A percentile compares a stretch with the other conserved stretches of the same genome.
Evolutionary conservation across 1,140 invertebrate species (phyloP).

Genomic region (Diachasma alloeum): DNA sequence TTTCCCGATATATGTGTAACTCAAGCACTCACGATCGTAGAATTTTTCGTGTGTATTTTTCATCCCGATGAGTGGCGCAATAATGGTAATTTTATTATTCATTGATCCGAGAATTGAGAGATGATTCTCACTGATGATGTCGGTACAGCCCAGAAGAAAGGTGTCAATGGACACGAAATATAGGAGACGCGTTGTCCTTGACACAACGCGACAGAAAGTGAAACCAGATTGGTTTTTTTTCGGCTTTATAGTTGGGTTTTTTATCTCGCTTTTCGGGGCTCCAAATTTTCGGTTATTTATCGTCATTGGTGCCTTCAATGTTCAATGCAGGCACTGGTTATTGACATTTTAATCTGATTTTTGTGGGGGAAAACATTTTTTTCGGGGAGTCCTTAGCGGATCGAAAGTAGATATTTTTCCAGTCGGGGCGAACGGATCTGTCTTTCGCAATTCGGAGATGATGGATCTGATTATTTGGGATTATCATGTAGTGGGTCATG

Average conservation of each 20-base stretch:
- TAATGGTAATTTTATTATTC: background rate
- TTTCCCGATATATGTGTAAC: background rate
- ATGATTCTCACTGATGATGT: background rate
- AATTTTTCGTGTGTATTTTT: background rate
- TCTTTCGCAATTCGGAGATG: background rate
- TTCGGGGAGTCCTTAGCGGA: background rate
- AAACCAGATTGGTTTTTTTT: conserved; percentile 20
- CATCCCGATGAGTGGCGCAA: background rate
- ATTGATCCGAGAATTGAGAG: background rate
- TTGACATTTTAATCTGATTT: too few relatives aligned
- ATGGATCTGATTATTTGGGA: background rate
- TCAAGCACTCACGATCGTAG: background rate
- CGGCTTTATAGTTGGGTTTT: conserved; percentile 11
- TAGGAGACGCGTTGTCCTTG: conserved; percentile 27
- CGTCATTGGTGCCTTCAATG: too few relatives aligned
- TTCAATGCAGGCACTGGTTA: too few relatives aligned
- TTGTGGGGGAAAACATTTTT: background rate
- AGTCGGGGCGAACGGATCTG: background rate
- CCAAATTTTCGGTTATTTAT: background rate
- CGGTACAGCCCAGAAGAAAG: background rate
- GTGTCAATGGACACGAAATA: background rate
- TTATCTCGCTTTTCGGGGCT: too few relatives aligned
- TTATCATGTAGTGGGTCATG: background rate
- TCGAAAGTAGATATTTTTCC: background rate
- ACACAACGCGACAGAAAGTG: conserved; percentile 29